Evolutionary conservation across 2,888 invertebrate genomes (phyloP), one percentile per base, ranked within the genome.

Genomic region (Amphimallon solstitiale): DNA sequence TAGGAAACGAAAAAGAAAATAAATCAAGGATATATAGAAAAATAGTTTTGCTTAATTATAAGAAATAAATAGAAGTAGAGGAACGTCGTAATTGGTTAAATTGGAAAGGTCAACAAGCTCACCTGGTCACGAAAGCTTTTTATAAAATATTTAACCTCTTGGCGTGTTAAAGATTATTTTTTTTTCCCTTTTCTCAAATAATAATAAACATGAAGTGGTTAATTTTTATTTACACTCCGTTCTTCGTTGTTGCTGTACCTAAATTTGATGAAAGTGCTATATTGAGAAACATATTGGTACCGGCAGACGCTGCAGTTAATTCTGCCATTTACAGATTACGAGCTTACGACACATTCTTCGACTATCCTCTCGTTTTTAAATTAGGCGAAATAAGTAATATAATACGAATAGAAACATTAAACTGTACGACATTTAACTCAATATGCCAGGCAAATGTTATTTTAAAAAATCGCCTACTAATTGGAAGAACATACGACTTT

Each of bases 401-500:
- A 77, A 89, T 94, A 71, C 88, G 90, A 73, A 86, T 94, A 70
- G 92, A 93, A 79, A 89, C 91, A 73, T 86, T 95, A 66, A 93
- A 94, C 51, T 95, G 95, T 84, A 91, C 92, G 66, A 87, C 91
- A 72, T 92, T 93, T 84, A 93, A 94, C 84, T 93, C 93, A 59
- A 90, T 93, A 75, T 95, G 95, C 83, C 93, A 94, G 82, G 94
- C 94, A 64, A 94, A 95, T 82, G 90, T 95, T 73, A 87, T 93
- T 71, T 85, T 95, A 70, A 88, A 90, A 71, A 87, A 90, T 74
- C 86, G 90, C 69, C 83, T 95, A 74, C 92, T 92, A 80, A 88
- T 91, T 0, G 93, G 92, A n/a, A 88, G 93, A 68, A 90, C 91
- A 76, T 92, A 94, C 82, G 93, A 94, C 84, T 94, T 93, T 82